These are phyloP conservation scores for Connochaetes taurinus DNA, from an alignment of 2,113 vertebrate genomes.

Conservation along the genomic window DNA sequence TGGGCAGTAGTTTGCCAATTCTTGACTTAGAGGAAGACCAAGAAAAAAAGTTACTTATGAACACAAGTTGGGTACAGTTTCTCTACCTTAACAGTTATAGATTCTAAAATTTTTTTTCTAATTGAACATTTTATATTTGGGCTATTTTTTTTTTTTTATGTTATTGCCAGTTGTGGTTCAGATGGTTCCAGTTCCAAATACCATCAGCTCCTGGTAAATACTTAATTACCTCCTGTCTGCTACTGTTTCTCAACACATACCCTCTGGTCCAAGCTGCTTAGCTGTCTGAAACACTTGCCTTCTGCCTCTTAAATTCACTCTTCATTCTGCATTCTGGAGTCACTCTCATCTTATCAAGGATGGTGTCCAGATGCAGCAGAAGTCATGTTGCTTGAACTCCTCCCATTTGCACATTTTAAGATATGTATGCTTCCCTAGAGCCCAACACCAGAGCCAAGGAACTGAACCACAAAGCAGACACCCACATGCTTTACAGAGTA, in stretches of 20 bases:
- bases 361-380: not conserved
- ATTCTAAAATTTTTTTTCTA: not conserved
- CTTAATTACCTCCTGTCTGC: not conserved
- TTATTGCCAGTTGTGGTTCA: not conserved
- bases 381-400: not conserved
- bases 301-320: not conserved
- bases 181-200: not conserved
- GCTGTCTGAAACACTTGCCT: not conserved
- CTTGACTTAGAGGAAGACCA: not conserved
- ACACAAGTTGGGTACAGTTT: not conserved
- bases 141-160: not conserved
- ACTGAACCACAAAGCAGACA: not conserved
- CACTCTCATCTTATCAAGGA: not conserved
- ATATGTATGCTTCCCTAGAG: not conserved
- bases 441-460: constrained; percentile 3
- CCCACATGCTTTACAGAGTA: not conserved
- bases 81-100: not conserved
- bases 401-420: not conserved
- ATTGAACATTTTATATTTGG: not conserved
- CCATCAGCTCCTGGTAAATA: not conserved
- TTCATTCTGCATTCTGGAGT: not conserved
- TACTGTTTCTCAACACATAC: not conserved
- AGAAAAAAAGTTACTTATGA: not conserved
- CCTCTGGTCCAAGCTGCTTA: not conserved
- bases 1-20: not conserved